These are phyloP conservation scores for Leptinotarsa texana DNA, from an alignment of 1,140 invertebrate species.

Conservation along the genomic window DNA sequence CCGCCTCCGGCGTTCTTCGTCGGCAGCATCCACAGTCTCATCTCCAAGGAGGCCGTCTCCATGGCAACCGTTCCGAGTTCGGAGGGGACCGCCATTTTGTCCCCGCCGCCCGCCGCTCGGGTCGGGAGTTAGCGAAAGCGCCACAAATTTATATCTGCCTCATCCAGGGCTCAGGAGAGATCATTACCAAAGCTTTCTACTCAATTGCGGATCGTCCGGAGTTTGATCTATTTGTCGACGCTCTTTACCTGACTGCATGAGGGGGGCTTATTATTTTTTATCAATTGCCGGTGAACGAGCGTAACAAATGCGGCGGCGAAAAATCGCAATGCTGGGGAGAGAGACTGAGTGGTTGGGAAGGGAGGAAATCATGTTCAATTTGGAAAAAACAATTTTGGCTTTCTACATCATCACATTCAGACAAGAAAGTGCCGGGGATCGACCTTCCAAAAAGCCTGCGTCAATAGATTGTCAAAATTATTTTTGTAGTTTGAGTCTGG, in stretches of 20 bases:
- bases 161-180: slow-evolving; percentile 57
- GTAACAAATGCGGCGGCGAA: too few relatives aligned
- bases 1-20: background rate
- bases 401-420: too few relatives aligned
- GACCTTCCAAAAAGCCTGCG: too few relatives aligned
- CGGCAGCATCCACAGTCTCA: slow-evolving; percentile 4
- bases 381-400: too few relatives aligned
- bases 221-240: slow-evolving; percentile 57
- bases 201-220: slow-evolving; percentile 56
- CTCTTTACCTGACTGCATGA: slow-evolving; percentile 45
- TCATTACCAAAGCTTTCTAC: slow-evolving; percentile 58
- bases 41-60: slow-evolving; percentile 45
- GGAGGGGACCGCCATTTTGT: slow-evolving; percentile 49
- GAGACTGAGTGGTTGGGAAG: too few relatives aligned
- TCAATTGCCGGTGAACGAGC: slow-evolving; percentile 5
- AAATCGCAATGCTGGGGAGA: too few relatives aligned
- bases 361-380: too few relatives aligned
- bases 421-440: too few relatives aligned
- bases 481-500: too few relatives aligned
- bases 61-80: slow-evolving; percentile 41
- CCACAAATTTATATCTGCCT: slow-evolving; percentile 58
- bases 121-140: slow-evolving; percentile 53
- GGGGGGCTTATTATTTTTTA: slow-evolving; percentile 45
- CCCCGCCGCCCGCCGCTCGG: slow-evolving; percentile 34
- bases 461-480: too few relatives aligned